A percentile compares a stretch with the other conserved stretches of the same genome.
These are phyloP conservation scores for Ladona fulva DNA, from an alignment of 1,140 invertebrate species.

Conservation along the genomic window DNA sequence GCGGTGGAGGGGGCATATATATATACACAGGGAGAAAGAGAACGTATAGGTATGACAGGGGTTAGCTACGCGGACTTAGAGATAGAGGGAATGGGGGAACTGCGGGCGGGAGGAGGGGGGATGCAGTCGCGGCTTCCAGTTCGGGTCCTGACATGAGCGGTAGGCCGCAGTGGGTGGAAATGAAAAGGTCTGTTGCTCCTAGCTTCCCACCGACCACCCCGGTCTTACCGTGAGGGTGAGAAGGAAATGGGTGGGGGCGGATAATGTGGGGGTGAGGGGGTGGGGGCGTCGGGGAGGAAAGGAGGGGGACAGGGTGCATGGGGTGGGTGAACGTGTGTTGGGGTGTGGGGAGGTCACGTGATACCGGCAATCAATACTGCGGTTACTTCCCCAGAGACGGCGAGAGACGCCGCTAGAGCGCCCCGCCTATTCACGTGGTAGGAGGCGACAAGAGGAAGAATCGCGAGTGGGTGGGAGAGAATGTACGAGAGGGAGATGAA, in stretches of 20 bases:
- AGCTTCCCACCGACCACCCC: background rate
- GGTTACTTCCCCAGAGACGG: conserved; percentile 13
- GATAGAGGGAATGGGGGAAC: background rate
- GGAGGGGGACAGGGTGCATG: conserved; percentile 16
- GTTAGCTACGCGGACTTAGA: background rate
- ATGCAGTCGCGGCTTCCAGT: conserved; percentile 10
- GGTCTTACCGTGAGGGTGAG: conserved; percentile 14
- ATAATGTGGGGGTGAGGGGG: background rate
- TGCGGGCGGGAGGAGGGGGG: background rate
- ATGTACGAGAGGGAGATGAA: background rate
- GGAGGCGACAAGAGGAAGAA: background rate
- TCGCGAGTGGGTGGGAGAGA: background rate
- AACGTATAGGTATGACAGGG: background rate
- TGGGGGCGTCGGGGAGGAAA: conserved; percentile 14
- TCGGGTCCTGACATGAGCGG: background rate
- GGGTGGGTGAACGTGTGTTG: conserved; percentile 14
- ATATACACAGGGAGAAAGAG: background rate
- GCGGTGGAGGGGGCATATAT: background rate
- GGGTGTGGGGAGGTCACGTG: conserved; percentile 21
- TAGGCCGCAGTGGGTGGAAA: conserved; percentile 6
- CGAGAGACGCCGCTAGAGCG: background rate
- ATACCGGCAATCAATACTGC: conserved; percentile 22
- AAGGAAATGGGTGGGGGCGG: background rate
- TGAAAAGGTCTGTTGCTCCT: background rate
- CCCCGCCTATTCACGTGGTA: background rate